Conservation (phyloP, 2,797 vertebrate species). For the Gambelia wislizenii region DNA sequence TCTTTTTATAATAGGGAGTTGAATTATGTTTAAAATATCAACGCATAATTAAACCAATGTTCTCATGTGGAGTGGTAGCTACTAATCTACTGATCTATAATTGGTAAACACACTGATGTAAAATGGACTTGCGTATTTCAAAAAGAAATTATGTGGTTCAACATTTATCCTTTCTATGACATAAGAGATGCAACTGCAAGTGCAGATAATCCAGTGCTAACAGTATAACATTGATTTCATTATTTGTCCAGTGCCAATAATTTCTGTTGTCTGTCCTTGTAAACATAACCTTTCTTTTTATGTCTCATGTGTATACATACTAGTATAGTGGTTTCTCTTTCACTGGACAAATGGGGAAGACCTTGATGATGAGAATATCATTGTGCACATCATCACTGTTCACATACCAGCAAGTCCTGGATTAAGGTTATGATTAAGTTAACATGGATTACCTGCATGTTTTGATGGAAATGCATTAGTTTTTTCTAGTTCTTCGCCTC, state of each 20-base stretch:
- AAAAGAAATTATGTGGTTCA: constrained; percentile 3
- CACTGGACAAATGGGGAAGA: neutral
- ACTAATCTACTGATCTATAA: neutral
- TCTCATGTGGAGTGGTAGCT: neutral
- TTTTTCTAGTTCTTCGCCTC: neutral
- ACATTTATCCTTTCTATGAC: neutral
- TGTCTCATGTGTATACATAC: neutral
- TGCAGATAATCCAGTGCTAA: no score
- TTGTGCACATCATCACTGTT: neutral
- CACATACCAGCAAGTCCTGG: neutral
- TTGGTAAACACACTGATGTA: neutral
- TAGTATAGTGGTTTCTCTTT: neutral
- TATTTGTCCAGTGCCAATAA: neutral
- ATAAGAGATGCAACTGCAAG: no score
- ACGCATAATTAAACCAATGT: neutral
- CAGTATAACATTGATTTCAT: neutral
- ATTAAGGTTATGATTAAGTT: neutral
- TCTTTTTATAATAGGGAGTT: neutral
- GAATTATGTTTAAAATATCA: constrained; percentile 12
- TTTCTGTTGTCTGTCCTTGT: neutral
- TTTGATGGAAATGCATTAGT: neutral
- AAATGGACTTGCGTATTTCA: neutral
- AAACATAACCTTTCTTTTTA: neutral
- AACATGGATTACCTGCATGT: neutral
- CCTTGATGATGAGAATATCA: neutral